phyloP scores from a whole-genome alignment of 1,140 invertebrate genomes.

The Eriosoma lanigerum region DNA sequence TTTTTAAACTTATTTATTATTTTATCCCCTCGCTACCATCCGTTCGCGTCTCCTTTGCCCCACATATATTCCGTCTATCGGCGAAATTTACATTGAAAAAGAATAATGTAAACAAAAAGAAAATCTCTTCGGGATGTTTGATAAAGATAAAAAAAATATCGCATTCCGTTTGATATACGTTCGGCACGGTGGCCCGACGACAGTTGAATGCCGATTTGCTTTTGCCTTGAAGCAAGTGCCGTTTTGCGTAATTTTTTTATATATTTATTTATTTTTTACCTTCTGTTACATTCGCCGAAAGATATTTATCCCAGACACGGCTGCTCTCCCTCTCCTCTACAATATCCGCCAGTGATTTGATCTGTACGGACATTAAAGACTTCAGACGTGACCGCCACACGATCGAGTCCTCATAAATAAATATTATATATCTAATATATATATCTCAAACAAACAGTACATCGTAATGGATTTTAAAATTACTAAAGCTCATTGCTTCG shows the following conservation, averaged over 20 bases:
- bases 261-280: not conserved
- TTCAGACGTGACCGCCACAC: too few species aligned
- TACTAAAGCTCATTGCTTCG: too few species aligned
- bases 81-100: constrained; percentile 51
- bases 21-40: not conserved
- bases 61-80: constrained; percentile 38
- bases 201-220: constrained; percentile 47
- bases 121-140: constrained; percentile 5
- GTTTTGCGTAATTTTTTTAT: constrained; percentile 35
- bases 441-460: not conserved
- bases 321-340: not conserved
- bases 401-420: not conserved
- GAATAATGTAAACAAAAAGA: constrained; percentile 35
- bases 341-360: too few species aligned
- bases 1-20: not conserved
- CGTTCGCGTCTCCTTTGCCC: constrained; percentile 15
- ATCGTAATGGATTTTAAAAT: too few species aligned
- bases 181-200: constrained; percentile 23
- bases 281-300: constrained; percentile 22
- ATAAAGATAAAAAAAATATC: constrained; percentile 35
- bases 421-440: not conserved
- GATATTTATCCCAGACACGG: constrained; percentile 26
- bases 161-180: constrained; percentile 44
- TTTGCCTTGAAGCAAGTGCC: constrained; percentile 48
- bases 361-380: not conserved